Evolutionary conservation across 1,140 invertebrate species (phyloP).

Genomic region (Yoshiicerus persimilis): DNA sequence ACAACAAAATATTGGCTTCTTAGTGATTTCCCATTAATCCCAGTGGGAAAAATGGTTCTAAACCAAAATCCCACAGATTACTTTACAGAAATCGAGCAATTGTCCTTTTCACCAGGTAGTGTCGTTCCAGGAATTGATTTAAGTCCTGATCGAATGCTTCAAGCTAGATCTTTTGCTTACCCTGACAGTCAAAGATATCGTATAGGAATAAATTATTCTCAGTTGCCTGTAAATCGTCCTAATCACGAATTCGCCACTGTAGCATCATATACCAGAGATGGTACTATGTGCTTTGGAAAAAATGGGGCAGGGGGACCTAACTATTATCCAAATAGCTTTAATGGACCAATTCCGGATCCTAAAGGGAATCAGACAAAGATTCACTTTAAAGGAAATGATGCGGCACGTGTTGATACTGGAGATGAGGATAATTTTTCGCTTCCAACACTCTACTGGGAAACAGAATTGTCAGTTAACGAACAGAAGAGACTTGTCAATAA

Average conservation of each 20-base stretch:
- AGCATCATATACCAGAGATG: constrained; percentile 85
- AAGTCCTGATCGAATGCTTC: constrained; percentile 63
- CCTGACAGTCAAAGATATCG: constrained; percentile 90
- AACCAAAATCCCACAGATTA: constrained; percentile 85
- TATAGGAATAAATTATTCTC: constrained; percentile 86
- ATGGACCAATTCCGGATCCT: constrained; percentile 65
- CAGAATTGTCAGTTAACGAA: constrained; percentile 58
- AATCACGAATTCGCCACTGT: neutral
- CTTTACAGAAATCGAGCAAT: constrained; percentile 91
- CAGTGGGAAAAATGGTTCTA: constrained; percentile 72
- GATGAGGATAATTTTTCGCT: constrained; percentile 65
- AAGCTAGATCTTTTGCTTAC: constrained; percentile 89
- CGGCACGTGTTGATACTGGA: constrained; percentile 55
- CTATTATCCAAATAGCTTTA: constrained; percentile 94
- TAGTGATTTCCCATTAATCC: constrained; percentile 75
- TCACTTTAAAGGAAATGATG: neutral
- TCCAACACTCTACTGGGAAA: constrained; percentile 61
- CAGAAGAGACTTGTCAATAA: constrained; percentile 59
- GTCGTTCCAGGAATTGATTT: constrained; percentile 61
- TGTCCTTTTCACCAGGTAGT: constrained; percentile 63
- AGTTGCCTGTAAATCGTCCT: constrained; percentile 81
- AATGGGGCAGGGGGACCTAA: constrained; percentile 74
- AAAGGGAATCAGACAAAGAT: constrained; percentile 42
- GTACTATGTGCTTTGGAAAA: constrained; percentile 51
- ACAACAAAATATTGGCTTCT: constrained; percentile 79